phyloP scores from a whole-genome alignment of 2,113 vertebrate species.

The Silurus glanis region DNA sequence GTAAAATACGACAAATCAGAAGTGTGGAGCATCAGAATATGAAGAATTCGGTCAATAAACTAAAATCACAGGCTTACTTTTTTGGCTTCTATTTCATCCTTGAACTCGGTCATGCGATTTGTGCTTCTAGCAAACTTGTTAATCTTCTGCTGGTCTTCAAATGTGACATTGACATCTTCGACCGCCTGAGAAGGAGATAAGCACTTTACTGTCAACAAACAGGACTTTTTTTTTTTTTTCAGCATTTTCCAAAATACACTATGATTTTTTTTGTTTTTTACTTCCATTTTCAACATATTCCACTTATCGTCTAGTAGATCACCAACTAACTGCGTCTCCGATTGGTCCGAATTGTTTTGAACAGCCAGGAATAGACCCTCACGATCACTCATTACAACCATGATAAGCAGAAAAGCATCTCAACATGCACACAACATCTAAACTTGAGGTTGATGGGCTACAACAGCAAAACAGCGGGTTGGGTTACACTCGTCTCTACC shows the following conservation, averaged over 20 bases:
- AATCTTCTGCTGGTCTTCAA: constrained; percentile 97
- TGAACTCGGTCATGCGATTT: constrained; percentile 90
- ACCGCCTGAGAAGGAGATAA: constrained; percentile 74
- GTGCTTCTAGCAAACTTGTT: constrained; percentile 98
- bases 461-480: too few relatives aligned
- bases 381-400: too few relatives aligned
- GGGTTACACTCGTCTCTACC: too few relatives aligned
- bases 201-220: background rate
- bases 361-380: too few relatives aligned
- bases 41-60: background rate
- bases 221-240: too few relatives aligned
- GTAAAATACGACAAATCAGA: background rate
- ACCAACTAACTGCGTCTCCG: background rate
- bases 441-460: too few relatives aligned
- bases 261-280: too few relatives aligned
- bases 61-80: constrained; percentile 73
- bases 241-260: background rate
- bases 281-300: background rate
- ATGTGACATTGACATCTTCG: constrained; percentile 96
- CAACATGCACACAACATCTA: too few relatives aligned
- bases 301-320: background rate
- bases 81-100: constrained; percentile 93
- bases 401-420: too few relatives aligned
- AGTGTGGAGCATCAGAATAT: background rate
- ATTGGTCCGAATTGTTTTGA: too few relatives aligned